Evolutionary conservation across 1,140 invertebrate species (phyloP).

Genomic region (Phymorhynchus buccinoides): DNA sequence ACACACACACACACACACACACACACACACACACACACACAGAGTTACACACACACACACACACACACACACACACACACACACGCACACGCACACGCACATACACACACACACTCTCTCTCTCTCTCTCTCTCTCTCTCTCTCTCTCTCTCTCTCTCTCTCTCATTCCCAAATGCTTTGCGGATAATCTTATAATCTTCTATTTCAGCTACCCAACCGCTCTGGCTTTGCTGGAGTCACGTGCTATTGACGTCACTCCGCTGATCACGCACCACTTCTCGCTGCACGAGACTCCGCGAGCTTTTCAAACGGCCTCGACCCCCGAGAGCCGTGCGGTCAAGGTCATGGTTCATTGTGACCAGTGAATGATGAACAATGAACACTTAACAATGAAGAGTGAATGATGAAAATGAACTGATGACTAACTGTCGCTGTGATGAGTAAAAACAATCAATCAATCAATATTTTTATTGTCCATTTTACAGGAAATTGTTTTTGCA

Average conservation of each 20-base stretch:
- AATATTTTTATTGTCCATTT: too few species aligned
- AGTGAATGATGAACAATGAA: not conserved
- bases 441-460: not conserved
- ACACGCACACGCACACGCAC: too few species aligned
- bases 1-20: too few species aligned
- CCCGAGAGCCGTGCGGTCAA: slow-evolving; percentile 82
- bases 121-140: too few species aligned
- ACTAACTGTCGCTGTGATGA: not conserved
- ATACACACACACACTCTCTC: too few species aligned
- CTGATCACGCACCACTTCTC: slow-evolving; percentile 92
- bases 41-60: too few species aligned
- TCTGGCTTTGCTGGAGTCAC: slow-evolving; percentile 85
- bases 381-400: not conserved
- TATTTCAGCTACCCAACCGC: slow-evolving; percentile 85
- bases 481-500: too few species aligned
- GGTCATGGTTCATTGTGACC: slow-evolving; percentile 88
- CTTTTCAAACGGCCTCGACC: slow-evolving; percentile 80
- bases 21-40: too few species aligned
- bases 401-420: not conserved
- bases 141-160: too few species aligned
- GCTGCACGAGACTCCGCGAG: slow-evolving; percentile 86
- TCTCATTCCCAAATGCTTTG: too few species aligned
- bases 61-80: too few species aligned
- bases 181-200: too few species aligned
- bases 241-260: slow-evolving; percentile 86